Conservation (phyloP, 2,888 invertebrate species). For the Pristionchus maxplancki region DNA sequence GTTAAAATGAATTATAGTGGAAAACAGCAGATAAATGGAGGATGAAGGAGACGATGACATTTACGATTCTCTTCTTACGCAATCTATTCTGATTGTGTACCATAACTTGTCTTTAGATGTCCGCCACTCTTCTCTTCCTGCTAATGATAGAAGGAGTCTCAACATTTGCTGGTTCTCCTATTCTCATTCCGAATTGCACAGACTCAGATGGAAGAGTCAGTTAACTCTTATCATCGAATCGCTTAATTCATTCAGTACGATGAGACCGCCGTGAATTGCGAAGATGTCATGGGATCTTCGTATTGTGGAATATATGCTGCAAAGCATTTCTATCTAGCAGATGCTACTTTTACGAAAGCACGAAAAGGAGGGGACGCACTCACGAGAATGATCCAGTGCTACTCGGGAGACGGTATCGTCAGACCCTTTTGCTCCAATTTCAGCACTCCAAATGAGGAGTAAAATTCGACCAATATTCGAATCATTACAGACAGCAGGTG, state of each 20-base stretch:
- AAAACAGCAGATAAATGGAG: too few species aligned
- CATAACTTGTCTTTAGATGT: too few species aligned
- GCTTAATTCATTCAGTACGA: background rate
- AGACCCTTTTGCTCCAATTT: too few species aligned
- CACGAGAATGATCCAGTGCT: constrained; percentile 9
- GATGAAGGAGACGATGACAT: too few species aligned
- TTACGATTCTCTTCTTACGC: too few species aligned
- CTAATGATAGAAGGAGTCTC: background rate
- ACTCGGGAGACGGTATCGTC: constrained; percentile 24
- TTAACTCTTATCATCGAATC: too few species aligned
- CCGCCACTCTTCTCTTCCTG: background rate
- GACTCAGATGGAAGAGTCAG: background rate
- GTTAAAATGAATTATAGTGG: too few species aligned
- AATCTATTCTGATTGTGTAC: too few species aligned
- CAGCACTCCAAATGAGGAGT: too few species aligned
- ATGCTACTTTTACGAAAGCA: background rate
- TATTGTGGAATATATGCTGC: background rate
- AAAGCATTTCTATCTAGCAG: background rate
- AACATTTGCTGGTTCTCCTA: background rate
- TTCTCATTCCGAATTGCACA: background rate
- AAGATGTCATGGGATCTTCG: background rate
- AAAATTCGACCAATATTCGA: too few species aligned
- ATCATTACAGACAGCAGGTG: background rate
- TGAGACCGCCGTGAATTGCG: constrained; percentile 19
- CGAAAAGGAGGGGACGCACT: background rate